These are phyloP conservation scores for Colaptes auratus DNA, from an alignment of 2,113 vertebrate species.

Conservation along the genomic window DNA sequence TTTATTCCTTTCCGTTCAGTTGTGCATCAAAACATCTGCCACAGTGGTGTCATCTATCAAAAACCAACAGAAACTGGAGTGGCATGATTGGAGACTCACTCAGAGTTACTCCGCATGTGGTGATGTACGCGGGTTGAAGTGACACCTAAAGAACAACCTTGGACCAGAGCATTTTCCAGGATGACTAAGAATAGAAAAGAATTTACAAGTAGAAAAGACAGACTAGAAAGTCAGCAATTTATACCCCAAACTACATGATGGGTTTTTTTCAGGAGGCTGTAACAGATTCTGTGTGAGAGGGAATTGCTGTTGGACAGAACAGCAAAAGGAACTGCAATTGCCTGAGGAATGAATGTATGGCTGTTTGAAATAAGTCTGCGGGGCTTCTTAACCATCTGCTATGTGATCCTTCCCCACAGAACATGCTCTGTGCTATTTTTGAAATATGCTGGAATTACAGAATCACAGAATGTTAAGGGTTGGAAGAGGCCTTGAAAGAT, in stretches of 20 bases:
- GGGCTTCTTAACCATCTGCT: neutral
- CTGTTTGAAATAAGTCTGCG: neutral
- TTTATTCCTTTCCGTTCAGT: neutral
- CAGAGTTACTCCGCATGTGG: neutral
- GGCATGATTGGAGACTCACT: neutral
- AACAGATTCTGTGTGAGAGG: neutral
- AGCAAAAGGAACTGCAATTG: neutral
- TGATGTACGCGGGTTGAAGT: neutral
- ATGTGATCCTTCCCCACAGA: neutral
- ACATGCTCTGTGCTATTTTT: neutral
- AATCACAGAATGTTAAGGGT: too few relatives aligned
- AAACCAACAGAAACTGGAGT: neutral
- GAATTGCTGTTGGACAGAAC: neutral
- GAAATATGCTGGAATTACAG: neutral
- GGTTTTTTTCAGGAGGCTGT: neutral
- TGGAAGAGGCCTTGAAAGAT: too few relatives aligned
- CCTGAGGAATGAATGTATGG: neutral
- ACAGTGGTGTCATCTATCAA: neutral
- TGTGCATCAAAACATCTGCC: neutral
- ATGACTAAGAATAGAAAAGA: neutral
- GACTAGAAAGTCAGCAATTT: neutral
- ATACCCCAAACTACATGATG: neutral
- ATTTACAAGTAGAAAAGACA: neutral
- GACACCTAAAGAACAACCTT: neutral
- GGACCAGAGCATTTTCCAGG: neutral